phyloP scores from a whole-genome alignment of 2,113 vertebrate genomes.

The Lepidothrix coronata region DNA sequence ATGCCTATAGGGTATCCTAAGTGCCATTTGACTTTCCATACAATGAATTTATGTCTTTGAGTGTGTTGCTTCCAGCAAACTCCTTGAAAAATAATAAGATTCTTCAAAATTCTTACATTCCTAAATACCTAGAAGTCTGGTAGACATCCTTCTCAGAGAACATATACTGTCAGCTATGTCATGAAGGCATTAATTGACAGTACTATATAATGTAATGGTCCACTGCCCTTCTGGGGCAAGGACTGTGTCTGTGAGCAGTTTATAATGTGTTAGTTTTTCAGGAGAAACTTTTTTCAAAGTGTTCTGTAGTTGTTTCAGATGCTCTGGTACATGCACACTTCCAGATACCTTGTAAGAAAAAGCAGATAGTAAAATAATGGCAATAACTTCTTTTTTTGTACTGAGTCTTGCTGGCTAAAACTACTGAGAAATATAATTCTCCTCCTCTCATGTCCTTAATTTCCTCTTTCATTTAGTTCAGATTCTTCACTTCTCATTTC shows the following conservation, averaged over 20 bases:
- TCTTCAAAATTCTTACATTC: not conserved
- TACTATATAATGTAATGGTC: not conserved
- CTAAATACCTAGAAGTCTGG: not conserved
- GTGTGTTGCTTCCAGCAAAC: not conserved
- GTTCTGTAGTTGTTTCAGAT: not conserved
- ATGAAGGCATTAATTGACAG: not conserved
- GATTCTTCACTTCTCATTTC: not conserved
- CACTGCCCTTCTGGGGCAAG: not conserved
- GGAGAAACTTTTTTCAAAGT: not conserved
- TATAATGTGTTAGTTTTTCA: not conserved
- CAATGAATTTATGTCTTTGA: not conserved
- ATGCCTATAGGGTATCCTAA: not conserved
- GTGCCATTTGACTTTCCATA: not conserved
- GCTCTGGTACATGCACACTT: not conserved
- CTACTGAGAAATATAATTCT: not conserved
- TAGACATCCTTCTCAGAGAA: not conserved
- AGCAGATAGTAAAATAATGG: not conserved
- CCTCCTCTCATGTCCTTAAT: not conserved
- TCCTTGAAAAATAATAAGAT: not conserved
- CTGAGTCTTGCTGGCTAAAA: not conserved
- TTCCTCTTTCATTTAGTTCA: not conserved
- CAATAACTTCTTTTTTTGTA: not conserved
- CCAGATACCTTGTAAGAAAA: not conserved
- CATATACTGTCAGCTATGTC: not conserved
- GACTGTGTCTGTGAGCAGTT: not conserved